Evolutionary conservation across 2,113 vertebrate species (phyloP).

Genomic region (Clupea harengus): DNA sequence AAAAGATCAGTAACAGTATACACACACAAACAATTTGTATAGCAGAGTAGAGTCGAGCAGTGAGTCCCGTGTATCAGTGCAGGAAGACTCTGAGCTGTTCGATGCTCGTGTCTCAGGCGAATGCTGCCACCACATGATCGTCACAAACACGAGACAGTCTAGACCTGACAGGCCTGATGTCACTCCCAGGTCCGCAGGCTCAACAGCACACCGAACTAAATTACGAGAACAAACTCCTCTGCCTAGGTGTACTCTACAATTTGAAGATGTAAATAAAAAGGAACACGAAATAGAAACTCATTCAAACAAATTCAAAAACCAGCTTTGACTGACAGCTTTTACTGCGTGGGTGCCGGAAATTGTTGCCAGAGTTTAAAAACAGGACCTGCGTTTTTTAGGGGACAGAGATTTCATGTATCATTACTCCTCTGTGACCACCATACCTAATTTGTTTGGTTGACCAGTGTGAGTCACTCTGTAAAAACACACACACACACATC

Average conservation of each 20-base stretch:
- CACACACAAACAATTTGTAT: neutral
- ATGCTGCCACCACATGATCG: constrained; percentile 2
- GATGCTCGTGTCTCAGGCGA: neutral
- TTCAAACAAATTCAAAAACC: neutral
- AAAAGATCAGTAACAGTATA: neutral
- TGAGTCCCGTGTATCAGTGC: neutral
- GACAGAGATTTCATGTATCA: neutral
- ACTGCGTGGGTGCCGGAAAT: neutral
- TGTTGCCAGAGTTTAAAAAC: neutral
- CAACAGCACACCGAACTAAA: neutral
- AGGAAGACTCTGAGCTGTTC: neutral
- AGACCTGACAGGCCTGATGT: neutral
- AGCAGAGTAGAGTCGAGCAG: neutral
- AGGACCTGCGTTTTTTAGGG: neutral
- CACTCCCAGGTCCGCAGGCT: neutral
- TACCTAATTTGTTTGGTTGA: constrained; percentile 1
- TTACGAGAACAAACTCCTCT: neutral
- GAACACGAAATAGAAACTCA: neutral
- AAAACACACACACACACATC: neutral
- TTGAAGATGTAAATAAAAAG: neutral
- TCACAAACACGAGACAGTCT: neutral
- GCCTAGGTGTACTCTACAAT: neutral
- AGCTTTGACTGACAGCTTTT: neutral
- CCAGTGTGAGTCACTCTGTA: neutral
- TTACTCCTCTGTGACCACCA: constrained; percentile 12